phyloP scores from a whole-genome alignment of 2,888 invertebrate species.

The Magallana nippona region DNA sequence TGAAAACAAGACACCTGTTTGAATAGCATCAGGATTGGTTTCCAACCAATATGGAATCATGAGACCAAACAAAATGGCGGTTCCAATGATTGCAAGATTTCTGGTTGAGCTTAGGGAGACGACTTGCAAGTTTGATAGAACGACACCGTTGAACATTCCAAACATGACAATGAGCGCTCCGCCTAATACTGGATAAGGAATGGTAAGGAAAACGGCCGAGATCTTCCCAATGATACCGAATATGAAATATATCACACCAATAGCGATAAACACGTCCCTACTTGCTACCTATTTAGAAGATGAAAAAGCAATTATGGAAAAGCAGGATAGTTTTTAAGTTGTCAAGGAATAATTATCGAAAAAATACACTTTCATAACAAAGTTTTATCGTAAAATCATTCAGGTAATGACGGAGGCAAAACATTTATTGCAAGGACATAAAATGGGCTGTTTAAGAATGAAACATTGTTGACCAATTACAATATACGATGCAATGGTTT shows the following conservation, averaged over 20 bases:
- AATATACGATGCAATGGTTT: too few species aligned
- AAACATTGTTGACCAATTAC: too few species aligned
- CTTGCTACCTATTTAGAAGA: constrained; percentile 74
- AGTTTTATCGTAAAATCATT: too few species aligned
- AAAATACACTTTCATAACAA: too few species aligned
- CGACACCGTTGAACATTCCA: constrained; percentile 60
- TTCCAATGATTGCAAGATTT: constrained; percentile 88
- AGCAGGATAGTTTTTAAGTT: too few species aligned
- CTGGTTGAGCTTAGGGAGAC: constrained; percentile 88
- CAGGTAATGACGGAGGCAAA: too few species aligned
- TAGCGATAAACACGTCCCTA: constrained; percentile 78
- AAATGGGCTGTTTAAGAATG: too few species aligned
- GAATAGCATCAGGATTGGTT: constrained; percentile 51
- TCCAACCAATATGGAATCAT: constrained; percentile 74
- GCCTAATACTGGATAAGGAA: constrained; percentile 80
- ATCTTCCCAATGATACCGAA: constrained; percentile 79
- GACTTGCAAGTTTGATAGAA: constrained; percentile 56
- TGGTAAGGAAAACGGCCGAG: constrained; percentile 79
- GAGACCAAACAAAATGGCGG: constrained; percentile 91
- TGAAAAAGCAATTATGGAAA: background rate
- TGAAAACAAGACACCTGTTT: constrained; percentile 52
- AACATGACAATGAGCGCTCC: constrained; percentile 66
- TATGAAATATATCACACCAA: constrained; percentile 77
- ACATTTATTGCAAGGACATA: too few species aligned
- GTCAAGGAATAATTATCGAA: too few species aligned